Percentiles rank a stretch among this genome's conserved stretches.
Evolutionary conservation across 2,113 vertebrate genomes (phyloP).

Genomic region (Nannobrachium achirus): DNA sequence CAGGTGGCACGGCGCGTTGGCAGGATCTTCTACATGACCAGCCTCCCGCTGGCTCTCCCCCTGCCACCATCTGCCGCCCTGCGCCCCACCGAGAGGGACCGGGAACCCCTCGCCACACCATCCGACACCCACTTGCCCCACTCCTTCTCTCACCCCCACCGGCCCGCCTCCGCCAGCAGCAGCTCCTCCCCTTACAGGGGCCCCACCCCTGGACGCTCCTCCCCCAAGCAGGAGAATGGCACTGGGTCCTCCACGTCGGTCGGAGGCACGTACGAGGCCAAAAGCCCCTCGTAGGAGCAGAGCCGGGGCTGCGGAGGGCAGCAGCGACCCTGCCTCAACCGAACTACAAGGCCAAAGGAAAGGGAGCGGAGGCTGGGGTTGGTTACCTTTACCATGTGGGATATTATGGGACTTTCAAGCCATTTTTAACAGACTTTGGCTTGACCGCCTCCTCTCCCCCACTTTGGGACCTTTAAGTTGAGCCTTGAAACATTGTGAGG

Average conservation of each 20-base stretch:
- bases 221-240: constrained; percentile 91
- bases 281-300: constrained; percentile 83
- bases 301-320: constrained; percentile 7
- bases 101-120: constrained; percentile 66
- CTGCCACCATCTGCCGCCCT: constrained; percentile 84
- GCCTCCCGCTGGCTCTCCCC: constrained; percentile 90
- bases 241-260: constrained; percentile 58
- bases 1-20: constrained; percentile 93
- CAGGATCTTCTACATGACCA: constrained; percentile 93
- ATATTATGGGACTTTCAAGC: constrained; percentile 15
- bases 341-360: background rate
- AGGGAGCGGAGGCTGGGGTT: constrained; percentile 6
- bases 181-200: constrained; percentile 83
- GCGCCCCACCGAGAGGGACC: constrained; percentile 79
- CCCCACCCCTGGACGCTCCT: constrained; percentile 76
- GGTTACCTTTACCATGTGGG: constrained; percentile 35
- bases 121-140: constrained; percentile 59
- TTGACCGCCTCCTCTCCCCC: constrained; percentile 7
- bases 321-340: constrained; percentile 15
- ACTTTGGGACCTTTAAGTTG: constrained; percentile 33
- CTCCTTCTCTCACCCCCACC: constrained; percentile 58
- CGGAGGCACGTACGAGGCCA: constrained; percentile 77
- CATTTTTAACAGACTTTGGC: constrained; percentile 21
- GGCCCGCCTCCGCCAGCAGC: constrained; percentile 83
- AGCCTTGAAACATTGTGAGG: constrained; percentile 33